A percentile compares a stretch with the other conserved stretches of the same genome.
These are phyloP conservation scores for Cephalopachus bancanus DNA, from an alignment of 2,797 vertebrate genomes.

Conservation along the genomic window DNA sequence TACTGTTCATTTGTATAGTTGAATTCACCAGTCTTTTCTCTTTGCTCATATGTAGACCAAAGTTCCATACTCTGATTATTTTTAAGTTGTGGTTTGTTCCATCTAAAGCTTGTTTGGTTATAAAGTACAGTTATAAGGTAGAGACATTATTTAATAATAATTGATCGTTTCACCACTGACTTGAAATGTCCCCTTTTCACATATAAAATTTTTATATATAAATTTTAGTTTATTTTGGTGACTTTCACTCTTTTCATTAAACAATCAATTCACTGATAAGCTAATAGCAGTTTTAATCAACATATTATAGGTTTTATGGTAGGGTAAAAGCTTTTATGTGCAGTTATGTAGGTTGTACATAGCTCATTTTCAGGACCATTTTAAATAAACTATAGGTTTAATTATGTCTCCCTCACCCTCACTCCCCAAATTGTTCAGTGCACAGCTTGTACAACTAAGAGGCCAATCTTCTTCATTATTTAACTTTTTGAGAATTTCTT, in stretches of 20 bases:
- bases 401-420: not conserved
- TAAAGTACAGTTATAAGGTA: not conserved
- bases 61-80: not conserved
- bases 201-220: not conserved
- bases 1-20: not conserved
- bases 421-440: not conserved
- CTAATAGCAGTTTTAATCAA: not conserved
- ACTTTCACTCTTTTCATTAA: not conserved
- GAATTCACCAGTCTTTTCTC: not conserved
- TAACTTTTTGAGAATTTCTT: conserved; percentile 26
- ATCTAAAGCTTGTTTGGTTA: conserved; percentile 11
- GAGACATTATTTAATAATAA: not conserved
- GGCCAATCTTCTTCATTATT: not conserved
- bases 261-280: not conserved
- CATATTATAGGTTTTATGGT: not conserved
- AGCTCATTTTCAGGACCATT: not conserved
- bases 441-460: not conserved
- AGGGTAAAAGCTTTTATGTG: not conserved
- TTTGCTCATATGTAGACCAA: not conserved
- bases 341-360: not conserved
- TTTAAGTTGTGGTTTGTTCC: conserved; percentile 28
- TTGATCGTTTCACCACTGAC: not conserved
- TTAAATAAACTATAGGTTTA: not conserved
- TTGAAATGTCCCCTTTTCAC: not conserved
- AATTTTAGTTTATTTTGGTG: not conserved